phyloP scores from a whole-genome alignment of 2,888 invertebrate species.

The Drosophila acutilabella region DNA sequence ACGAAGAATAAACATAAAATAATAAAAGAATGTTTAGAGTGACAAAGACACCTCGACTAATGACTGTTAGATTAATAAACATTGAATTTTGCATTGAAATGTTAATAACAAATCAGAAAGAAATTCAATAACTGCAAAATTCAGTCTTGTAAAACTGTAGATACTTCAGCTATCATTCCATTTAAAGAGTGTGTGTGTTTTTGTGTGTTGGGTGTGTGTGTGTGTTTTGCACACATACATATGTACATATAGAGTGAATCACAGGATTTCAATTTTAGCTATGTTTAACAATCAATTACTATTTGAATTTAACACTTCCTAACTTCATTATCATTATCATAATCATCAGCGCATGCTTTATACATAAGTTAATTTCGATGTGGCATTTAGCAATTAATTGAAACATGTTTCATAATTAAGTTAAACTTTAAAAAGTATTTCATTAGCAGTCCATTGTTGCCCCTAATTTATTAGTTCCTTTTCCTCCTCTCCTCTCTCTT shows the following conservation, averaged over 20 bases:
- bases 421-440: conserved; percentile 72
- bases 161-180: neutral
- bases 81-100: neutral
- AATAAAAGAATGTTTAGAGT: conserved; percentile 2
- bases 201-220: conserved; percentile 36
- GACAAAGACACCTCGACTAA: neutral
- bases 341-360: conserved; percentile 42
- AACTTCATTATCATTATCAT: conserved; percentile 9
- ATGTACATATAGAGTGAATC: conserved; percentile 74
- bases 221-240: conserved; percentile 38
- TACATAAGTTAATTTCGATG: conserved; percentile 74
- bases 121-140: too few species aligned
- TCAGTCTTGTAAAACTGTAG: neutral
- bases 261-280: conserved; percentile 80
- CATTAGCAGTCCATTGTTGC: conserved; percentile 79
- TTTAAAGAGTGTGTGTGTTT: neutral
- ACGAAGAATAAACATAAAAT: conserved; percentile 27
- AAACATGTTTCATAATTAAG: conserved; percentile 67
- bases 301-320: conserved; percentile 60
- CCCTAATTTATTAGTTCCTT: conserved; percentile 61
- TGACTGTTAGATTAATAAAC: neutral
- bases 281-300: conserved; percentile 78
- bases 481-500: conserved; percentile 11
- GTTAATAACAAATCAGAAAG: neutral
- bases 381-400: conserved; percentile 75